Evolutionary conservation across 1,140 invertebrate genomes (phyloP).

Genomic region (Cydia fagiglandana): DNA sequence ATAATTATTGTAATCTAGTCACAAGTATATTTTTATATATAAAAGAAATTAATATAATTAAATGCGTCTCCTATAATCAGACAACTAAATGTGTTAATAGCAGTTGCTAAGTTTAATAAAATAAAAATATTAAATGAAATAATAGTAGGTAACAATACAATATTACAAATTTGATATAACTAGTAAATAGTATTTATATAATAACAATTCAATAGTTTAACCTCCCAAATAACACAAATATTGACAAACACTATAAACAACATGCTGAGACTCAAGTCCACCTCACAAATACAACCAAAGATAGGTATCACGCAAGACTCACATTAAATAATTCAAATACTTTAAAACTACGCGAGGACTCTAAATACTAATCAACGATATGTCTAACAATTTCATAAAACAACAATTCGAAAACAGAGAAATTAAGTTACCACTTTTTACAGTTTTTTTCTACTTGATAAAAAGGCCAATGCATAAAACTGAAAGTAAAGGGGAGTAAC

Average conservation of each 20-base stretch:
- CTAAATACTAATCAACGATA: slow-evolving; percentile 29
- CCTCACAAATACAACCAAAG: slow-evolving; percentile 26
- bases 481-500: slow-evolving; percentile 31
- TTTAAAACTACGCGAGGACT: slow-evolving; percentile 37
- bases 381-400: slow-evolving; percentile 32
- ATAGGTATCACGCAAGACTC: slow-evolving; percentile 51
- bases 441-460: slow-evolving; percentile 55
- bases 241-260: slow-evolving; percentile 42
- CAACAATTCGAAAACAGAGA: slow-evolving; percentile 60
- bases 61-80: no score
- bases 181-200: slow-evolving; percentile 34
- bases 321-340: slow-evolving; percentile 66
- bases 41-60: no score
- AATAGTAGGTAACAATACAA: neutral
- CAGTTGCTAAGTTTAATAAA: neutral
- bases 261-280: slow-evolving; percentile 22
- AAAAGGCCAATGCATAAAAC: slow-evolving; percentile 41
- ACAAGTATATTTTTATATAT: no score
- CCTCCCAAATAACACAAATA: slow-evolving; percentile 6
- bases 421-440: slow-evolving; percentile 76
- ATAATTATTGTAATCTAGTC: no score
- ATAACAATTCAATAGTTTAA: neutral
- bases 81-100: no score
- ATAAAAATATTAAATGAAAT: neutral
- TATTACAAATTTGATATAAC: slow-evolving; percentile 4